phyloP scores from a whole-genome alignment of 1,140 invertebrate species.

The Drosophila parabipectinata region DNA sequence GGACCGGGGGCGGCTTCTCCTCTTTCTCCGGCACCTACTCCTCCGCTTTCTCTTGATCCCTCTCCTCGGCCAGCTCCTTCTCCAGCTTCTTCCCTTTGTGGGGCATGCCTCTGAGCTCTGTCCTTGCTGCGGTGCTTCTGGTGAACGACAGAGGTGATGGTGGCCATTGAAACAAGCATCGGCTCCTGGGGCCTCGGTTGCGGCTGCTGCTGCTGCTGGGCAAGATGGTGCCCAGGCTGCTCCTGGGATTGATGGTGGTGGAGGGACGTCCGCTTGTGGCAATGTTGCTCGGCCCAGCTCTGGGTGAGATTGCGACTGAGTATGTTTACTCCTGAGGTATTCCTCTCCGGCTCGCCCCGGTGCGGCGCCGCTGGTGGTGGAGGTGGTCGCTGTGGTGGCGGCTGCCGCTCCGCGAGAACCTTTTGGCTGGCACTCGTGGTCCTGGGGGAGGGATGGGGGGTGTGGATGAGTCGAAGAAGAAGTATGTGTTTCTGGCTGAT shows the following conservation, averaged over 20 bases:
- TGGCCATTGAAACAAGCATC: not conserved
- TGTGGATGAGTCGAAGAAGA: conserved; percentile 1
- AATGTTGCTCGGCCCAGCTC: not conserved
- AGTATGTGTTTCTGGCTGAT: not conserved
- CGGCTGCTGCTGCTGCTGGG: not conserved
- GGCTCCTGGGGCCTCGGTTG: not conserved
- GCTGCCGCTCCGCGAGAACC: not conserved
- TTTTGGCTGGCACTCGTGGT: not conserved
- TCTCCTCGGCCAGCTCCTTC: not conserved
- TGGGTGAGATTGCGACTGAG: not conserved
- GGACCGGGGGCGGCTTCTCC: not conserved
- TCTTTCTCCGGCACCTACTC: not conserved
- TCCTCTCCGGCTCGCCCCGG: not conserved
- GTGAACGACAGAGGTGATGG: not conserved
- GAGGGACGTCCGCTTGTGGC: not conserved
- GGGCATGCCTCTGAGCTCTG: not conserved
- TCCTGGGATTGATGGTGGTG: not conserved
- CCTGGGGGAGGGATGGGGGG: conserved; percentile 2
- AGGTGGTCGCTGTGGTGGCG: not conserved
- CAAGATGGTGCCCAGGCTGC: not conserved
- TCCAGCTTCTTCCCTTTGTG: not conserved
- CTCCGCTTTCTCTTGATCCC: not conserved
- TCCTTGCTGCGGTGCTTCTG: not conserved
- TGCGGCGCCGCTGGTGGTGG: not conserved
- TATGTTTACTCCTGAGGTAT: not conserved